Conservation (phyloP, 2,888 invertebrate genomes). For the Zygogramma bicolorata region DNA sequence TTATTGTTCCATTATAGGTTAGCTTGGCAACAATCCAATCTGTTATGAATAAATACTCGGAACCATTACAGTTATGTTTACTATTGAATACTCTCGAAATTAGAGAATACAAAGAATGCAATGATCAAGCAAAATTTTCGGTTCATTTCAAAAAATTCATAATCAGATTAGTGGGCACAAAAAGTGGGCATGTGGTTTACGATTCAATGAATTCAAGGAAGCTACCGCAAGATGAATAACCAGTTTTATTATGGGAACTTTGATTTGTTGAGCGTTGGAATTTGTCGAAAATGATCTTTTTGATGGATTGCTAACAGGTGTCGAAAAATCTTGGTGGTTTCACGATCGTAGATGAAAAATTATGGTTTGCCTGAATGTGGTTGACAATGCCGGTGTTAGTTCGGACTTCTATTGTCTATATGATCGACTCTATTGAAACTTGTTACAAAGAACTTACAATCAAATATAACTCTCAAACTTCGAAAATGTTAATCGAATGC, state of each 20-base stretch:
- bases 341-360: no score
- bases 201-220: not conserved
- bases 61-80: not conserved
- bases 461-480: no score
- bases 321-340: no score
- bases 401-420: no score
- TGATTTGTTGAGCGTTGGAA: not conserved
- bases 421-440: no score
- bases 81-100: not conserved
- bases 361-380: no score
- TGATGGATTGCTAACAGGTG: not conserved
- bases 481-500: no score
- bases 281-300: not conserved
- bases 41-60: not conserved
- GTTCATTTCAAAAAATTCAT: slow-evolving; percentile 1
- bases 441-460: no score
- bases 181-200: not conserved
- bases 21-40: not conserved
- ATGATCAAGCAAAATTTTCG: slow-evolving; percentile 4
- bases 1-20: no score
- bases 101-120: slow-evolving; percentile 2
- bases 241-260: not conserved
- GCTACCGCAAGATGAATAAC: not conserved
- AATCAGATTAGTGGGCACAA: slow-evolving; percentile 8
- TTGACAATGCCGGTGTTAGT: no score